Base-by-base conservation (phyloP, 2,797 vertebrate species). In the Meda fulgida region DNA sequence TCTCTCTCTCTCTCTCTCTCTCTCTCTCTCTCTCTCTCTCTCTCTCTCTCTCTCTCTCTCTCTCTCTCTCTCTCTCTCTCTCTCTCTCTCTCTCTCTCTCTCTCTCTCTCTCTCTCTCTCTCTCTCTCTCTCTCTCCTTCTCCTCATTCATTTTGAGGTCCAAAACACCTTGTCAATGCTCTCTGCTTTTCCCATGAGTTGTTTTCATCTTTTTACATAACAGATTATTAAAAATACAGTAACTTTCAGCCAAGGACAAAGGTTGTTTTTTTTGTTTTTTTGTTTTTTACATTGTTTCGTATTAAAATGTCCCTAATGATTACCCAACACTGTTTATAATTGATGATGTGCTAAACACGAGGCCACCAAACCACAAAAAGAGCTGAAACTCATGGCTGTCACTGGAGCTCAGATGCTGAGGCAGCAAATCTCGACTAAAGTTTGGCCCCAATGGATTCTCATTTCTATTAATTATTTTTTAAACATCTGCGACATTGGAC, bases 191-290 rank as follows among this genome's bases (percentile, higher is more conserved):
- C 72, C 87, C 75, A 86, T 78, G 51, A 85, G 78, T 34, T 34
- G 55, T 26, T 70, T 55, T 80, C 53, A 53, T 71, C 36, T n/a
- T 67, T 80, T 78, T 73, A 71, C 63, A 69, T 72, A 66, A 72
- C 60, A 26, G 76, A 81, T 23, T 7, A 83, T 86, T 86, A 55
- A 80, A 90, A 88, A 81, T 80, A 89, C 85, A 87, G 55, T 81
- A 87, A 60, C 40, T 31, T 34, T 65, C 76, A 81, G 69, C 53
- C 65, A 26, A 81, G 81, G 65, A 53, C 67, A 80, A 78, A 18
- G 65, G 66, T 46, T 67, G 48, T 48, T 51, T 31, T 3, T 8
- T 1, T 77, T 46, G 60, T 58, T 34, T 31, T 31, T 2, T 7
- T 1, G 21, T 65, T 40, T 76, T 58, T 72, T 5, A 73, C 58